Base-by-base conservation (phyloP, 2,888 invertebrate species). In the Oscheius sp. region DNA sequence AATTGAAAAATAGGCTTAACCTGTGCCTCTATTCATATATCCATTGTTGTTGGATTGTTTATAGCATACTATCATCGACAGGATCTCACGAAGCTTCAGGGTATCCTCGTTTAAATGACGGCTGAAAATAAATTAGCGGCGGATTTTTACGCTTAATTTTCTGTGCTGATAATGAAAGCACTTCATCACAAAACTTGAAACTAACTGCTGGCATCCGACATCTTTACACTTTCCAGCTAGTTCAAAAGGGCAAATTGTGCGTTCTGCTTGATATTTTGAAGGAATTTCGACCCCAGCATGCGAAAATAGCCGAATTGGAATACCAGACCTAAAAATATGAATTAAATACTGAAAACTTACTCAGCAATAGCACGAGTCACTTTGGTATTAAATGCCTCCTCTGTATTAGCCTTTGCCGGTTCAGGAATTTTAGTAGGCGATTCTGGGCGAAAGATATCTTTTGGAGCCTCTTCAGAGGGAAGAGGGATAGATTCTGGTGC, bases 141-240 rank as follows among this genome's bases (percentile, higher is more conserved):
- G n/a, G 46, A 23, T 23, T 55, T 29, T 4, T 6, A 55, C 3
- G 55, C 8, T 15, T 5, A 5, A 3, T 29, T 33, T 33, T 6
- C 6, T 23, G 57, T 23, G 15, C 17, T 5, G 31, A 53, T 34
- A 33, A 57, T 25, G 6, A 46, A 10, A 45, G n/a, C 27, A 46
- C 3, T n/a, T 20, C 23, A 20, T n/a, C 2, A 37, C 25, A 63
- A n/a, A 12, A 17, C 6, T 20, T 34, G 17, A 55, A 31, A 55
- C 67, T 23, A 42, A 67, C 67, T 57, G 29, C 10, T 15, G 6
- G 25, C 67, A 67, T 23, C 17, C 27, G 25, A 53, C 53, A 25
- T 57, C 55, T 45, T 67, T 67, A 37, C 67, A 67, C 27, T 34
- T 55, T 12, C 67, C 67, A 5, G 10, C 46, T n/a, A 67, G 23